A percentile compares a stretch with the other conserved stretches of the same genome.
phyloP scores from a whole-genome alignment of 1,140 invertebrate genomes.

The Nomia melanderi region DNA sequence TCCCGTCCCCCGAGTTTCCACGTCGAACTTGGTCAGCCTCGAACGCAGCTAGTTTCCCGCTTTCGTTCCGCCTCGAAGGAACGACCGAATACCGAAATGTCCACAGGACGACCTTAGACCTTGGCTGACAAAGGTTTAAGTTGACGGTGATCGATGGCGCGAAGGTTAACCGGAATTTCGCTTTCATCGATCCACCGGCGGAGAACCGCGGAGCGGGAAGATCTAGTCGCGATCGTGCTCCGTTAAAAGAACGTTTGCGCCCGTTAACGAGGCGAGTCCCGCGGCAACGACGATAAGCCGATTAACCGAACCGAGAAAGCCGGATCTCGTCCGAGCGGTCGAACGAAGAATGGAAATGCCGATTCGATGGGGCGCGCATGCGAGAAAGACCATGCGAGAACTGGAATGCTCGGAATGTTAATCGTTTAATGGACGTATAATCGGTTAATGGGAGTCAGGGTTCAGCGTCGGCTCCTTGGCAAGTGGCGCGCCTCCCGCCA shows the following conservation, averaged over 20 bases:
- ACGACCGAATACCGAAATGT: no score
- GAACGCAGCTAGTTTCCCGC: no score
- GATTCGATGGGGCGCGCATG: slow-evolving; percentile 30
- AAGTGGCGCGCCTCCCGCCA: neutral
- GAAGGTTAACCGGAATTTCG: neutral
- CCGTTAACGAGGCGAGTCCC: no score
- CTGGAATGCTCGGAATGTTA: slow-evolving; percentile 71
- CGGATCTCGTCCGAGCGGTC: no score
- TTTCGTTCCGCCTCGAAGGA: neutral
- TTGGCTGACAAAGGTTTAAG: neutral
- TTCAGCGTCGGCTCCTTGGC: slow-evolving; percentile 47
- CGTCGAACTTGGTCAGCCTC: neutral
- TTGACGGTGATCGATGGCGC: neutral
- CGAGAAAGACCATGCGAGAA: slow-evolving; percentile 33
- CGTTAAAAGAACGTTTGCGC: no score
- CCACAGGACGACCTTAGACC: neutral
- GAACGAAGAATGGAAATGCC: slow-evolving; percentile 3
- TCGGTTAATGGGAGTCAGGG: slow-evolving; percentile 66
- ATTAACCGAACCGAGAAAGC: no score
- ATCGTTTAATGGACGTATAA: slow-evolving; percentile 73
- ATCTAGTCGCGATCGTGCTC: no score
- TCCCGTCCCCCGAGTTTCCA: no score
- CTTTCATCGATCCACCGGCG: no score
- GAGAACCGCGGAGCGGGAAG: no score
- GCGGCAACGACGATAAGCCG: no score